Conservation (phyloP, 2,113 vertebrate species). For the Chiloscyllium plagiosum region DNA sequence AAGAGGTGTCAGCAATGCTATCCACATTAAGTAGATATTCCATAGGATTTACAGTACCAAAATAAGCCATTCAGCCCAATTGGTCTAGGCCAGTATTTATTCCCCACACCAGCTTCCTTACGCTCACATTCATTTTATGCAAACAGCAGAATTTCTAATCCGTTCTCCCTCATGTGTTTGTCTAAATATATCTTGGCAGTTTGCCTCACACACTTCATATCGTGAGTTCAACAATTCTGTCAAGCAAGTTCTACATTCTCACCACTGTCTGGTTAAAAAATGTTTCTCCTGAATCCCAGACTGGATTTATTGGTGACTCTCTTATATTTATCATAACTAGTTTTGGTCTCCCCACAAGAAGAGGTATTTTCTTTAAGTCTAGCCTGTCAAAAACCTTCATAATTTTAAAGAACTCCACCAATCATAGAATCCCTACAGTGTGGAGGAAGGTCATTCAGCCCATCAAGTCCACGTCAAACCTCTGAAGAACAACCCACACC, state of each 20-base stretch:
- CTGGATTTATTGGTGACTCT: not conserved
- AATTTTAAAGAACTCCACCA: not conserved
- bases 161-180: not conserved
- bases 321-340: not conserved
- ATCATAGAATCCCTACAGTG: no score
- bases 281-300: not conserved
- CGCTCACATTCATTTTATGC: not conserved
- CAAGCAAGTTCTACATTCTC: not conserved
- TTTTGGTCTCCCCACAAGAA: not conserved
- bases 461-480: no score
- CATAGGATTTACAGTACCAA: no score
- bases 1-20: no score
- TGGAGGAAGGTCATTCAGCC: no score
- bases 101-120: not conserved
- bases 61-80: no score
- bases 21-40: no score
- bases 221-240: no score
- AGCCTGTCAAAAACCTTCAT: not conserved
- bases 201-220: not conserved
- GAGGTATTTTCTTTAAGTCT: not conserved
- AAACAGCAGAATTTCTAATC: not conserved
- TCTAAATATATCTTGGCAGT: not conserved
- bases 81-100: no score
- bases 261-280: not conserved
- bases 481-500: no score